A percentile compares a stretch with the other conserved stretches of the same genome.
Conservation (phyloP, 2,113 vertebrate species). For the Lepus timidus region DNA sequence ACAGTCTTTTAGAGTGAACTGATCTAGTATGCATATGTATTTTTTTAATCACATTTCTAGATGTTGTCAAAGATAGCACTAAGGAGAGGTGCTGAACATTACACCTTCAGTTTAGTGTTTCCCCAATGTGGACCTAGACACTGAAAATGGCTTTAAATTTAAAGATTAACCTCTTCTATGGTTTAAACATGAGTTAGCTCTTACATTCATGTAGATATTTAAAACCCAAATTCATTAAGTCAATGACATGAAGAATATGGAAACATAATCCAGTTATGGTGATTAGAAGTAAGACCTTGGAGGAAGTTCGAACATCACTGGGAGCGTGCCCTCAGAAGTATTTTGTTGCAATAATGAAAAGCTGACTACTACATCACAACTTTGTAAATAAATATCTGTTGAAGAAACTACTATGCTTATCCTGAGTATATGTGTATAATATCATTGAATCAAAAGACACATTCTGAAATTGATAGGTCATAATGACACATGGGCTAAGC, state of each 20-base stretch:
- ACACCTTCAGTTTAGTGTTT: background rate
- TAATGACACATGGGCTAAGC: background rate
- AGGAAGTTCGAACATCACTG: too few relatives aligned
- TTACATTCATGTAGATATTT: too few relatives aligned
- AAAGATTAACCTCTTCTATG: background rate
- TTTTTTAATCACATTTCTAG: background rate
- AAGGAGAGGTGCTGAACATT: background rate
- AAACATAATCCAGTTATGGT: too few relatives aligned
- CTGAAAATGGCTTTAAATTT: background rate
- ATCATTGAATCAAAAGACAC: background rate
- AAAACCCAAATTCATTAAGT: too few relatives aligned
- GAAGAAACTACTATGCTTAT: background rate
- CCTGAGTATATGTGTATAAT: background rate
- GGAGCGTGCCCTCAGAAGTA: too few relatives aligned
- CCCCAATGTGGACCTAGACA: background rate
- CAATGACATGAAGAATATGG: too few relatives aligned
- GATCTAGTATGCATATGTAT: background rate
- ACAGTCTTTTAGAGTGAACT: background rate
- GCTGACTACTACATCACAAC: background rate
- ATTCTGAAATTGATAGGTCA: background rate
- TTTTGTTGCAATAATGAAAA: too few relatives aligned
- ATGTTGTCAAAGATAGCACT: background rate
- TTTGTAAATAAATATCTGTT: background rate
- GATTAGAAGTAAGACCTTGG: too few relatives aligned
- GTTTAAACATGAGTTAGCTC: too few relatives aligned